These are phyloP conservation scores for Doryteuthis pealeii DNA, from an alignment of 1,140 invertebrate genomes.

Conservation along the genomic window DNA sequence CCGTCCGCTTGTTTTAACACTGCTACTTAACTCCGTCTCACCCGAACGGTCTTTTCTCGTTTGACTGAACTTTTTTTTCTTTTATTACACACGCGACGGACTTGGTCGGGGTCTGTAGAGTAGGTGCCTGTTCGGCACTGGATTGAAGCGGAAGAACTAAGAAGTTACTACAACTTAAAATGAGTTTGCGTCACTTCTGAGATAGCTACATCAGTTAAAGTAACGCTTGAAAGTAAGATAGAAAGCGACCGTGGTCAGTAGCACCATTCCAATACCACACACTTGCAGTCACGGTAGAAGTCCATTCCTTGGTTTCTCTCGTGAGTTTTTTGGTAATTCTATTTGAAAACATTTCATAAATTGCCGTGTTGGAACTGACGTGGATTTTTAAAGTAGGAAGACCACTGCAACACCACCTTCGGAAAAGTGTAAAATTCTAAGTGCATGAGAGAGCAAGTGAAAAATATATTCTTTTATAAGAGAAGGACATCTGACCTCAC, in stretches of 20 bases:
- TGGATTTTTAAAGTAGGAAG: constrained; percentile 41
- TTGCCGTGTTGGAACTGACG: constrained; percentile 43
- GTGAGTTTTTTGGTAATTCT: constrained; percentile 53
- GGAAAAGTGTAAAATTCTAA: constrained; percentile 49
- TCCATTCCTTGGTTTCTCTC: constrained; percentile 52
- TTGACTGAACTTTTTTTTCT: constrained; percentile 57
- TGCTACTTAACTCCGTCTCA: constrained; percentile 19
- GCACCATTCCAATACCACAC: constrained; percentile 50
- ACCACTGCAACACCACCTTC: constrained; percentile 34
- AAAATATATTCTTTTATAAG: constrained; percentile 58
- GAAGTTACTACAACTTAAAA: not conserved
- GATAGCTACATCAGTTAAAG: constrained; percentile 53
- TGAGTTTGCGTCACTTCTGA: constrained; percentile 44
- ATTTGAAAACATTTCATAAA: constrained; percentile 48
- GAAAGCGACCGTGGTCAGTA: constrained; percentile 49
- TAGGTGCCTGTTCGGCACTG: not conserved
- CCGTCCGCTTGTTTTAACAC: constrained; percentile 40
- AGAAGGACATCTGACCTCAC: constrained; percentile 55
- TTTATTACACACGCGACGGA: constrained; percentile 31
- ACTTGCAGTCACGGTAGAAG: constrained; percentile 29
- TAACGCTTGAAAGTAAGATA: constrained; percentile 57
- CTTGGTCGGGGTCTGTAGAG: constrained; percentile 21
- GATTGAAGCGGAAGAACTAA: not conserved
- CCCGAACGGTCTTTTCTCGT: constrained; percentile 36
- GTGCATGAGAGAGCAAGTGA: constrained; percentile 53